phyloP scores from a whole-genome alignment of 2,888 invertebrate species.

The Apodemia hepburni region DNA sequence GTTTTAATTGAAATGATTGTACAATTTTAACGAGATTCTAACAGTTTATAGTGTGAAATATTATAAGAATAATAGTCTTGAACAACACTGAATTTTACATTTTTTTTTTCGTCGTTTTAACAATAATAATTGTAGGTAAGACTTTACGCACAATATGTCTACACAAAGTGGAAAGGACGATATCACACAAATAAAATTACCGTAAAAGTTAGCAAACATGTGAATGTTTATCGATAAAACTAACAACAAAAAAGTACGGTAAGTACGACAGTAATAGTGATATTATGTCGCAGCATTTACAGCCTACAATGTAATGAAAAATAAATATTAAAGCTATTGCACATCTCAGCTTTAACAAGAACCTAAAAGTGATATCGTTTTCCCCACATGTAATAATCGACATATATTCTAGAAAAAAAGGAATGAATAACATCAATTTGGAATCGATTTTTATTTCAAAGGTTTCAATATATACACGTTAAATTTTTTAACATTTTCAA shows the following conservation, averaged over 20 bases:
- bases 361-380: background rate
- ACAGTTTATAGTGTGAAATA: background rate
- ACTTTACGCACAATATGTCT: no score
- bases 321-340: background rate
- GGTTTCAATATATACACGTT: slow-evolving; percentile 42
- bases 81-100: no score
- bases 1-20: background rate
- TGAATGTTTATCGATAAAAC: no score
- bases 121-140: no score
- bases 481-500: slow-evolving; percentile 44
- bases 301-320: background rate
- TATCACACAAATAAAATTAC: no score
- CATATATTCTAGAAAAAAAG: slow-evolving; percentile 28
- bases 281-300: background rate
- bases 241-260: no score
- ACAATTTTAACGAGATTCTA: background rate
- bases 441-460: slow-evolving; percentile 39
- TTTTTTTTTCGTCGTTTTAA: no score
- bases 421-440: slow-evolving; percentile 29
- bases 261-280: background rate
- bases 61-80: no score
- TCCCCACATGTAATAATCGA: background rate
- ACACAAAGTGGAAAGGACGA: no score
- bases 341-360: background rate
- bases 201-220: no score